Evolutionary conservation across 2,888 invertebrate genomes (phyloP).

Genomic region (Spodoptera littoralis): DNA sequence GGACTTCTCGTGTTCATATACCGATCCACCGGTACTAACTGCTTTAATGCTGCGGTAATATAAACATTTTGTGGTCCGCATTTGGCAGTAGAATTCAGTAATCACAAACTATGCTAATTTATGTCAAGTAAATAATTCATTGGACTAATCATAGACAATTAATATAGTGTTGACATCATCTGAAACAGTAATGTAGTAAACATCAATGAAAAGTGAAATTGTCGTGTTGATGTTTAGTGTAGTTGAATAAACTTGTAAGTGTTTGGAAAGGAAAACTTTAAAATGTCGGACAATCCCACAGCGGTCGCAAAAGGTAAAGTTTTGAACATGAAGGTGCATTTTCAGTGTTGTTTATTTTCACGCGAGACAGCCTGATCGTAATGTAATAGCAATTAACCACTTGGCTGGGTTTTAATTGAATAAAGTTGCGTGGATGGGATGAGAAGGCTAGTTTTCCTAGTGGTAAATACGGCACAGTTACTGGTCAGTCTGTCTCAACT

Average conservation of each 20-base stretch:
- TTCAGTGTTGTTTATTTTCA: constrained; percentile 23
- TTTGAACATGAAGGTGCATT: constrained; percentile 15
- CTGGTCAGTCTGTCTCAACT: constrained; percentile 7
- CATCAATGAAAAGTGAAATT: constrained; percentile 44
- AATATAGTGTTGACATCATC: constrained; percentile 32
- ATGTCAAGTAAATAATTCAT: constrained; percentile 31
- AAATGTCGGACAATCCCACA: constrained; percentile 76
- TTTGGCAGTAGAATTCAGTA: constrained; percentile 23
- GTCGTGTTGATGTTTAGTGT: constrained; percentile 51
- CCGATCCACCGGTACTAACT: constrained; percentile 8
- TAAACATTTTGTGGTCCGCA: constrained; percentile 12
- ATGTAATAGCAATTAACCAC: constrained; percentile 9
- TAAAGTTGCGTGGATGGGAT: too few relatives aligned
- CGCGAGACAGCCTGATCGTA: constrained; percentile 13
- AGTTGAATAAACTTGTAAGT: constrained; percentile 51
- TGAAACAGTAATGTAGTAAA: constrained; percentile 27
- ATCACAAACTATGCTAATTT: constrained; percentile 27
- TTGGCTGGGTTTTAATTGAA: too few relatives aligned
- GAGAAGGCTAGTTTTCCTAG: neutral
- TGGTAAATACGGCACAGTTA: neutral
- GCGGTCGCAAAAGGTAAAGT: constrained; percentile 76
- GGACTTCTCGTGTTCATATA: constrained; percentile 22
- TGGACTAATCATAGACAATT: constrained; percentile 16
- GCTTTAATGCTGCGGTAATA: constrained; percentile 15
- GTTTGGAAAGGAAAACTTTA: constrained; percentile 50